Evolutionary conservation across 2,888 invertebrate species (phyloP), one percentile per base, ranked within the genome.

Genomic region (Gymnoscelis rufifasciata): DNA sequence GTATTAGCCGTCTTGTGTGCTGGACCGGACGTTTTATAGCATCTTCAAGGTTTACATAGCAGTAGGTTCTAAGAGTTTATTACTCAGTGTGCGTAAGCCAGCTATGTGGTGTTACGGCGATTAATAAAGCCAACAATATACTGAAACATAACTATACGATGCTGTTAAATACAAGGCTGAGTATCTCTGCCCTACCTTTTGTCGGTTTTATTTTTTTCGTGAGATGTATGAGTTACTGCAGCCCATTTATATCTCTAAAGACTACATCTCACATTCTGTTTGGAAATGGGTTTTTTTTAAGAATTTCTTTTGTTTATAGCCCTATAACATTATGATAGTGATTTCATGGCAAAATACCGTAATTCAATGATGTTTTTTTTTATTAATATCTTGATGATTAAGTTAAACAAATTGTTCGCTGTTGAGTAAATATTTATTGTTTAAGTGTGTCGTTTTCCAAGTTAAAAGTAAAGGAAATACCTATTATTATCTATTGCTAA

Each of bases 21-120:
- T 40, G 35, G 19, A 31, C 35, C 38, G 38, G 41, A 38, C 38
- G 27, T 38, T 50, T 50, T 50, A 50, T 45, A 26, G 38, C 49
- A 45, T 33, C 27, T 47, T 37, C 45, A 48, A 52, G 48, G 46
- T 47, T 45, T 42, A 24, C 38, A 46, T 26, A 49, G 43, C 51
- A 48, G 52, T 51, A 54, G 50, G 57, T 54, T 54, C 49, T 45
- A 40, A 27, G 29, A 48, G 47, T 52, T 60, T 51, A 64, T 59
- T 47, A 53, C 54, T 53, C 44, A 51, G 49, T 49, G 49, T 66
- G 5, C 19, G 19, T 41, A 42, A 36, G 33, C 30, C 36, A 38
- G 36, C 38, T 29, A 23, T 2, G 15, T 19, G 35, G 19, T 11
- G 33, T 33, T 37, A 41, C 33, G 46, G 39, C 29, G 15, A 35